Percentiles rank a stretch among this genome's conserved stretches.
phyloP scores from a whole-genome alignment of 1,140 invertebrate species.

The Drosophila pruinosa region DNA sequence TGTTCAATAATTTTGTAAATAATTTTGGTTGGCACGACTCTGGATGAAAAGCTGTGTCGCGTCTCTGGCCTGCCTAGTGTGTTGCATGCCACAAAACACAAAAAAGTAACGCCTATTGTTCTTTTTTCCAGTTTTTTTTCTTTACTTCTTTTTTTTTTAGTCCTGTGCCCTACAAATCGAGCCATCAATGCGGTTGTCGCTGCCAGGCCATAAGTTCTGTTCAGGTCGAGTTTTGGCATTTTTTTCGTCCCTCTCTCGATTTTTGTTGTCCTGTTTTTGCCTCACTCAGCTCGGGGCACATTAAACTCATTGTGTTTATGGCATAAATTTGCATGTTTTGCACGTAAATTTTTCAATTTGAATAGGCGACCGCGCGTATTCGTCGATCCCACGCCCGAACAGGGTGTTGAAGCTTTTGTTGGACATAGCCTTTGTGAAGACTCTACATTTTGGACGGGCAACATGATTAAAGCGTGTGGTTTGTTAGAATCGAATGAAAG shows the following conservation, averaged over 20 bases:
- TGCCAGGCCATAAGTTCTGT: conserved; percentile 63
- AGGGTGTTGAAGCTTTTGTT: conserved; percentile 22
- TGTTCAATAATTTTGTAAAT: conserved; percentile 81
- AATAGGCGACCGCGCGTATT: conserved; percentile 61
- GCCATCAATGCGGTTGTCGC: conserved; percentile 66
- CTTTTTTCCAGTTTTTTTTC: conserved; percentile 10
- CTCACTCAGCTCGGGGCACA: conserved; percentile 49
- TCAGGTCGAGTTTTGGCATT: conserved; percentile 12
- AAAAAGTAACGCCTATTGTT: conserved; percentile 11
- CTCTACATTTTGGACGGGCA: background rate
- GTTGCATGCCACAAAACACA: conserved; percentile 40
- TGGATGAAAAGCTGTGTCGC: background rate
- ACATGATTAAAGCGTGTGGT: background rate
- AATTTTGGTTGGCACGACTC: conserved; percentile 51
- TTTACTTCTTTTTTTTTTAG: conserved; percentile 16
- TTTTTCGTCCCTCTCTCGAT: background rate
- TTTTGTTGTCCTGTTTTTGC: conserved; percentile 17
- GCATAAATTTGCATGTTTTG: conserved; percentile 80
- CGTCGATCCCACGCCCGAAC: background rate
- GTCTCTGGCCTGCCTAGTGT: background rate
- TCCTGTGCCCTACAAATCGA: conserved; percentile 70
- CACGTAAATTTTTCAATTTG: conserved; percentile 81
- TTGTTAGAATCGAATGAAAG: too few species aligned
- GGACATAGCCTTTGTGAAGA: background rate
- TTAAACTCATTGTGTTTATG: conserved; percentile 81